A percentile compares a stretch with the other conserved stretches of the same genome.
These are phyloP conservation scores for Prunella strophiata DNA, from an alignment of 2,797 vertebrate species.

Conservation along the genomic window DNA sequence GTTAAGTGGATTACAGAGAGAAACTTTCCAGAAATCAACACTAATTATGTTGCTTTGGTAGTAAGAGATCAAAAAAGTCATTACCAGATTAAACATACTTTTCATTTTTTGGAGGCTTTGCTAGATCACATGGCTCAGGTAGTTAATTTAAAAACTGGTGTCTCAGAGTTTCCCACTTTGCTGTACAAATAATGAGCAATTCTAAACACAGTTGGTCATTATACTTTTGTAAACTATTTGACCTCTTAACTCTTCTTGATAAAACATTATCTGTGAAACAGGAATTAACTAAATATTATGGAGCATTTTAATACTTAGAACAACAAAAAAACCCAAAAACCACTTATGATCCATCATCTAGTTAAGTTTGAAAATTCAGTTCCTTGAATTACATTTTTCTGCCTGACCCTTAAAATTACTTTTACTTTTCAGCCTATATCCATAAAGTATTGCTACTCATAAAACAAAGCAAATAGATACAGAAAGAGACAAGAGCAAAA, in stretches of 20 bases:
- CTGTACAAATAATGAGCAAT: neutral
- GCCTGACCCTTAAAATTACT: neutral
- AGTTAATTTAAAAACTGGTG: neutral
- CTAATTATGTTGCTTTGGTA: neutral
- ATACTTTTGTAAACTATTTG: neutral
- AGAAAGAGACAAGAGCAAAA: neutral
- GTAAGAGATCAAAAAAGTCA: neutral
- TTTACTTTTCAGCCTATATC: neutral
- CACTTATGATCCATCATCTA: neutral
- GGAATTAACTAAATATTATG: neutral
- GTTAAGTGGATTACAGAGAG: neutral
- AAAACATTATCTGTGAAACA: neutral
- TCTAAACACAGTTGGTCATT: neutral
- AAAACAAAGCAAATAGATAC: neutral
- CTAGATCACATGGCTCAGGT: neutral
- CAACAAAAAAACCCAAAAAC: neutral
- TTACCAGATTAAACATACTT: slow-evolving; percentile 41
- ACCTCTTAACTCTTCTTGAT: neutral
- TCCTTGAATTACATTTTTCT: neutral
- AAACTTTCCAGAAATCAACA: neutral
- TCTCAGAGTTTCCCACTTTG: neutral
- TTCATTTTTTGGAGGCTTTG: slow-evolving; percentile 39
- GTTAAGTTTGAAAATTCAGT: neutral
- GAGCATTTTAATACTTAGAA: neutral
- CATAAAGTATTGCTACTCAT: neutral